phyloP scores from a whole-genome alignment of 2,888 invertebrate genomes.

The Tenthredo notha region DNA sequence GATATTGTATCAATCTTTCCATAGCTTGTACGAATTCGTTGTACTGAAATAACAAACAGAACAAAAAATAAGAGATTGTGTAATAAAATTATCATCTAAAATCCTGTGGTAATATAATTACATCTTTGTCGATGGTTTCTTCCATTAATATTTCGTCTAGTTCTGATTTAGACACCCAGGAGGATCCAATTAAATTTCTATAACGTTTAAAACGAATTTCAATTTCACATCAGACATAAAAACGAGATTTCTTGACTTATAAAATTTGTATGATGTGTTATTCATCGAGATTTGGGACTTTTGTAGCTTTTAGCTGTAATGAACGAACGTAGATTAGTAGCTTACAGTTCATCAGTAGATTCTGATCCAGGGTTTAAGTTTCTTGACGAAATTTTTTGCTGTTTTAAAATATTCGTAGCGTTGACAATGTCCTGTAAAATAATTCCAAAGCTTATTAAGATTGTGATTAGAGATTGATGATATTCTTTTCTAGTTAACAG shows the following conservation, averaged over 20 bases:
- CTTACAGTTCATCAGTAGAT: conserved; percentile 82
- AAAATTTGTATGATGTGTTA: conserved; percentile 21
- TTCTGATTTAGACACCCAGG: conserved; percentile 85
- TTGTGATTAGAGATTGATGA: background rate
- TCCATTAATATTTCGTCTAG: conserved; percentile 86
- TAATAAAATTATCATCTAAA: conserved; percentile 34
- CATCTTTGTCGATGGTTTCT: conserved; percentile 83
- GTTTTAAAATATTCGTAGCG: conserved; percentile 84
- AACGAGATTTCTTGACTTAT: background rate
- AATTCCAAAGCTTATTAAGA: conserved; percentile 49
- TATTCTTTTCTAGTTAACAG: background rate
- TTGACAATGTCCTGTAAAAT: conserved; percentile 84
- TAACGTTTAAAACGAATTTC: conserved; percentile 62
- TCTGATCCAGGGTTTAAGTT: conserved; percentile 77
- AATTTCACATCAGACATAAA: background rate
- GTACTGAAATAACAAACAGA: conserved; percentile 79
- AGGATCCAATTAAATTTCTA: conserved; percentile 81
- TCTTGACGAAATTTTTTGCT: conserved; percentile 57
- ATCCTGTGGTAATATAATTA: conserved; percentile 60
- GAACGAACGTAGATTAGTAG: background rate
- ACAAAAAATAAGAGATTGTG: background rate
- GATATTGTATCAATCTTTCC: conserved; percentile 85
- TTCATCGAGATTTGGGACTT: background rate
- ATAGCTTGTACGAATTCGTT: conserved; percentile 86
- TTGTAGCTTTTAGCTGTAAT: background rate